A percentile compares a stretch with the other conserved stretches of the same genome.
phyloP scores from a whole-genome alignment of 2,888 invertebrate genomes.

The Sphaerophoria taeniata region DNA sequence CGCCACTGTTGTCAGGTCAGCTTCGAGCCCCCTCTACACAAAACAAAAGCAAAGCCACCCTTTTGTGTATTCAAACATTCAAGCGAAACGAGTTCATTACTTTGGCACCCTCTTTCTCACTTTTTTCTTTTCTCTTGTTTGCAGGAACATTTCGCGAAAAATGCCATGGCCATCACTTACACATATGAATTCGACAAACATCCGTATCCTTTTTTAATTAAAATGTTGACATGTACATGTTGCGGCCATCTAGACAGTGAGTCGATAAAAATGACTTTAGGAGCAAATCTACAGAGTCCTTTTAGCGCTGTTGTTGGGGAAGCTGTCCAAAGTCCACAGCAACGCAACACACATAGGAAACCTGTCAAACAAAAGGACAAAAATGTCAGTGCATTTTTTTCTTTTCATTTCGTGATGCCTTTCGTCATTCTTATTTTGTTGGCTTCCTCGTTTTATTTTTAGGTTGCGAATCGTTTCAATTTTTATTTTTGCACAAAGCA shows the following conservation, averaged over 20 bases:
- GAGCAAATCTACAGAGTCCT: constrained; percentile 49
- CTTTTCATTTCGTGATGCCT: constrained; percentile 30
- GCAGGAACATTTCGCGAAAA: constrained; percentile 10
- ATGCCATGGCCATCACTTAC: constrained; percentile 15
- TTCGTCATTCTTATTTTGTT: constrained; percentile 30
- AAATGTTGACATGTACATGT: constrained; percentile 82
- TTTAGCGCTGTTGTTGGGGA: constrained; percentile 9
- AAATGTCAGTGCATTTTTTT: constrained; percentile 64
- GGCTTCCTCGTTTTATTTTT: constrained; percentile 52
- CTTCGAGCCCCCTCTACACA: not conserved
- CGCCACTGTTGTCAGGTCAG: constrained; percentile 43
- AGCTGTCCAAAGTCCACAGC: not conserved
- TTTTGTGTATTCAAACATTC: constrained; percentile 29
- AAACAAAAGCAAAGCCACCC: constrained; percentile 10
- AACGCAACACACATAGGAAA: constrained; percentile 43
- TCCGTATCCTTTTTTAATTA: constrained; percentile 83
- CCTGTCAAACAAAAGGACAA: constrained; percentile 74
- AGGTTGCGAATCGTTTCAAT: constrained; percentile 52
- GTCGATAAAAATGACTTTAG: constrained; percentile 68
- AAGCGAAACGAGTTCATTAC: constrained; percentile 74
- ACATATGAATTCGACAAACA: constrained; percentile 71
- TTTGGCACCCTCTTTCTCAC: constrained; percentile 70
- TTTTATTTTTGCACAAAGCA: constrained; percentile 71
- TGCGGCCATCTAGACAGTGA: constrained; percentile 56
- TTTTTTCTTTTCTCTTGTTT: constrained; percentile 44